Evolutionary conservation across 2,113 vertebrate genomes (phyloP).

Genomic region (Plestiodon gilberti): DNA sequence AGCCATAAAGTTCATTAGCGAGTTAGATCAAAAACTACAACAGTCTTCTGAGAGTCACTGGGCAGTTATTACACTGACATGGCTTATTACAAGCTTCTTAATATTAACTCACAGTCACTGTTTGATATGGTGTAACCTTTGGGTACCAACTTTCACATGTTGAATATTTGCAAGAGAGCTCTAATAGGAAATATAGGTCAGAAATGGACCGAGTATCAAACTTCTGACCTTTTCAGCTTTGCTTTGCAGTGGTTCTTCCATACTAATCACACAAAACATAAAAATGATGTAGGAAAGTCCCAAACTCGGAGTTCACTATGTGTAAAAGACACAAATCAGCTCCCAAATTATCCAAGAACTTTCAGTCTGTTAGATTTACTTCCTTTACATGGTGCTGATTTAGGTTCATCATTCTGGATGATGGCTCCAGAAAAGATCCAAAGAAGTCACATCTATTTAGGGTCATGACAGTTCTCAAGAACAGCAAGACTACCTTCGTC

Average conservation of each 20-base stretch:
- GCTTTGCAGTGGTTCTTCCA: no score
- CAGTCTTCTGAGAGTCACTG: no score
- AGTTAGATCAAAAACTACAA: no score
- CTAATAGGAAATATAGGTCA: background rate
- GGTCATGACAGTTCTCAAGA: no score
- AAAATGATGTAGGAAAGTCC: no score
- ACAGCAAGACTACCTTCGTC: no score
- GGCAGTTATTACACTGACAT: background rate
- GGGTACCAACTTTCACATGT: background rate
- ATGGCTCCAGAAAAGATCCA: background rate
- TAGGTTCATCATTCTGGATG: background rate
- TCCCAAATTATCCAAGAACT: no score
- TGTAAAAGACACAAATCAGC: no score
- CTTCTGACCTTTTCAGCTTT: background rate
- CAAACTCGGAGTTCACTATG: no score
- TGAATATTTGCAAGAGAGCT: background rate
- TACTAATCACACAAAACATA: no score
- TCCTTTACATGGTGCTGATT: background rate
- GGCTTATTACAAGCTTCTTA: background rate
- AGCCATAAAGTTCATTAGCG: no score
- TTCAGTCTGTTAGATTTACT: no score
- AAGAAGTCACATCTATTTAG: background rate
- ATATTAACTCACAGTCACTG: background rate
- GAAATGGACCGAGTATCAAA: background rate
- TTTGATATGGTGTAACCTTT: background rate